Evolutionary conservation across 2,888 invertebrate species (phyloP).

Genomic region (Plebejus argus): DNA sequence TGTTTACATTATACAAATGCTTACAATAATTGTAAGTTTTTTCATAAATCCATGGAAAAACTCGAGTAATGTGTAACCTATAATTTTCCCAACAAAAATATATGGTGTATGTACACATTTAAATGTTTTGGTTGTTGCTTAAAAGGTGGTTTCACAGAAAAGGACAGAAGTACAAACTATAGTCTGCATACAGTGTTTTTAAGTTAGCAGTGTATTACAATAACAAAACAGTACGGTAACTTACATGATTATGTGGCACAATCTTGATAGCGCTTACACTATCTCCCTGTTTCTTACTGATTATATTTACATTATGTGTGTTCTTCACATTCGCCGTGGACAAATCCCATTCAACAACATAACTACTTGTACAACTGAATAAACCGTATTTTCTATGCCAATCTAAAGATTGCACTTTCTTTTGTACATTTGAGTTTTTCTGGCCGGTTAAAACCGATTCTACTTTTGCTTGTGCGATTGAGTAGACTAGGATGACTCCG

Average conservation of each 20-base stretch:
- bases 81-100: too few relatives aligned
- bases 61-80: too few relatives aligned
- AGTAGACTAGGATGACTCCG: conserved; percentile 87
- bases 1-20: too few relatives aligned
- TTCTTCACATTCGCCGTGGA: conserved; percentile 67
- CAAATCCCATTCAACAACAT: conserved; percentile 81
- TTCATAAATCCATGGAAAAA: too few relatives aligned
- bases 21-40: too few relatives aligned
- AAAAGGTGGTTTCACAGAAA: too few relatives aligned
- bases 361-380: conserved; percentile 77
- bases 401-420: conserved; percentile 72
- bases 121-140: too few relatives aligned
- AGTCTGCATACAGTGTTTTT: background rate
- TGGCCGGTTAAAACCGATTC: conserved; percentile 80
- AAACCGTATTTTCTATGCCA: conserved; percentile 79
- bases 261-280: conserved; percentile 82
- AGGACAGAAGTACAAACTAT: background rate
- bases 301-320: conserved; percentile 78
- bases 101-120: too few relatives aligned
- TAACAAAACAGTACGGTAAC: conserved; percentile 43
- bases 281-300: conserved; percentile 82
- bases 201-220: background rate
- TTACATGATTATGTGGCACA: conserved; percentile 76
- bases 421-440: conserved; percentile 60
- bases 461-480: conserved; percentile 83